These are phyloP conservation scores for Rhogogaster chlorosoma DNA, from an alignment of 2,888 invertebrate genomes.

Conservation along the genomic window DNA sequence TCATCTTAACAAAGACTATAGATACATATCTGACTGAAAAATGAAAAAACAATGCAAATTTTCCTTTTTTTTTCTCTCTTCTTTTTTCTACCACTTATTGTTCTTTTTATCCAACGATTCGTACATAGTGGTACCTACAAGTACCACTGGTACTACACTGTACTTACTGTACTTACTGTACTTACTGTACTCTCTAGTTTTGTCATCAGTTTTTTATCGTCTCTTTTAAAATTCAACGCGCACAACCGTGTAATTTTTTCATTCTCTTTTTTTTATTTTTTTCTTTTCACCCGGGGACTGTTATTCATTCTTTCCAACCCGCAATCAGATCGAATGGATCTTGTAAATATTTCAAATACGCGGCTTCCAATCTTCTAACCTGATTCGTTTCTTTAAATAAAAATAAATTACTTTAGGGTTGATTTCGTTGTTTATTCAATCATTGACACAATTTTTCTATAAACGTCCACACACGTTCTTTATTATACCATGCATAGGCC, in stretches of 20 bases:
- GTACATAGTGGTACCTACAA: background rate
- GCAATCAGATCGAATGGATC: constrained; percentile 16
- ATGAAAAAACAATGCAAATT: constrained; percentile 16
- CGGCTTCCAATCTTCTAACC: background rate
- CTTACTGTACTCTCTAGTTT: background rate
- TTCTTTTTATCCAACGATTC: constrained; percentile 45
- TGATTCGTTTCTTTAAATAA: background rate
- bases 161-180: background rate
- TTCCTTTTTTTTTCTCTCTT: background rate
- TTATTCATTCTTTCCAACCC: background rate
- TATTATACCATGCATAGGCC: background rate
- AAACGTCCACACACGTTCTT: background rate
- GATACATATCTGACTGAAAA: constrained; percentile 3
- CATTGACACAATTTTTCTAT: background rate
- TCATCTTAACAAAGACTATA: constrained; percentile 5
- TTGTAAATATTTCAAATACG: constrained; percentile 2
- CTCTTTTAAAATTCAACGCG: constrained; percentile 1
- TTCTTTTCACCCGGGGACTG: background rate
- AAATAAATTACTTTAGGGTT: background rate
- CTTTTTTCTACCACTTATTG: constrained; percentile 12
- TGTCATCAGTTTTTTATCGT: background rate
- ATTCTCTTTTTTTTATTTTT: background rate
- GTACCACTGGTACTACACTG: background rate
- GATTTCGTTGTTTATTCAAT: background rate
- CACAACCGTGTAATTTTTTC: background rate